A percentile compares a stretch with the other conserved stretches of the same genome.
Evolutionary conservation across 2,888 invertebrate species (phyloP).

Genomic region (Diogma glabrata): DNA sequence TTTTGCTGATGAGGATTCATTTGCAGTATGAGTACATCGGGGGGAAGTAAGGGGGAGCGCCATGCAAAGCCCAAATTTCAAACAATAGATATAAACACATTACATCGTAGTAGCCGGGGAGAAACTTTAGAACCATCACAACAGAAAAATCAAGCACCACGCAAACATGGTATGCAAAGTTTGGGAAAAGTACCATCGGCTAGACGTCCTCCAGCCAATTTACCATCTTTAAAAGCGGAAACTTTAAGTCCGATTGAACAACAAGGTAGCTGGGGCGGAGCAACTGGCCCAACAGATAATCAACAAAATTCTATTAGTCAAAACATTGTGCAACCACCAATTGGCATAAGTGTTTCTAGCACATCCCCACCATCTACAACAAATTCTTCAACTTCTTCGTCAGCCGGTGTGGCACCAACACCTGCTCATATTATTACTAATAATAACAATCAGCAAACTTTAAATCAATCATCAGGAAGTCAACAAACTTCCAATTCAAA

Average conservation of each 20-base stretch:
- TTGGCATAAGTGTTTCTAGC: constrained; percentile 17
- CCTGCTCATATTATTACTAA: neutral
- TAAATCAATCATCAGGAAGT: constrained; percentile 3
- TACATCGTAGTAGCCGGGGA: constrained; percentile 80
- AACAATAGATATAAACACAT: constrained; percentile 95
- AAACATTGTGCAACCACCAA: constrained; percentile 14
- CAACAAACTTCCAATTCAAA: constrained; percentile 4
- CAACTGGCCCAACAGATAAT: constrained; percentile 10
- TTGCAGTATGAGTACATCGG: constrained; percentile 41
- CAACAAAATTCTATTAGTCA: constrained; percentile 12
- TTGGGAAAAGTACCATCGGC: constrained; percentile 98
- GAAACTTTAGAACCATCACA: constrained; percentile 79
- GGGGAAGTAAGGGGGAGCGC: constrained; percentile 41
- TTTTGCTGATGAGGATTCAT: constrained; percentile 40
- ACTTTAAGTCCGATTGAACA: constrained; percentile 37
- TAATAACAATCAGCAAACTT: too few relatives aligned
- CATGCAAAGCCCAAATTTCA: constrained; percentile 82
- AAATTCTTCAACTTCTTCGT: neutral
- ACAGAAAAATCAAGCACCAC: constrained; percentile 79
- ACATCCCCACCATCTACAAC: constrained; percentile 4
- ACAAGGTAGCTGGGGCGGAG: constrained; percentile 16
- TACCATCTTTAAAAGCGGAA: constrained; percentile 98
- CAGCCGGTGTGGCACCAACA: constrained; percentile 21
- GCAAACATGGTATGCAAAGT: constrained; percentile 99
- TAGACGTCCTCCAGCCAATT: constrained; percentile 95